phyloP scores from a whole-genome alignment of 2,113 vertebrate genomes.

The Taxidea taxus region DNA sequence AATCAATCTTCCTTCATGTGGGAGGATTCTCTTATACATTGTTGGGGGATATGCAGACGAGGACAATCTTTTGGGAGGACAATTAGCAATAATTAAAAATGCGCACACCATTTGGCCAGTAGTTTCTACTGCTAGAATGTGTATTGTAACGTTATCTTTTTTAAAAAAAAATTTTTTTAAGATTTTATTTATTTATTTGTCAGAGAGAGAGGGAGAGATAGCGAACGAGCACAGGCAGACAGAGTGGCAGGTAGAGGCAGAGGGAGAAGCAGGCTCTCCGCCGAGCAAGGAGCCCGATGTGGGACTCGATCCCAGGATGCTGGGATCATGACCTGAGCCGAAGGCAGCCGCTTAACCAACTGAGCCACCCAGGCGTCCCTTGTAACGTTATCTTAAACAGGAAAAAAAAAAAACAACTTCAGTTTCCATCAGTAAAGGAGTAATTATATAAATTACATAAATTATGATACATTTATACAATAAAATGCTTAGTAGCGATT shows the following conservation, averaged over 20 bases:
- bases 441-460: not conserved
- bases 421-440: not conserved
- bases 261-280: too few relatives aligned
- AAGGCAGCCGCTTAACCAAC: too few relatives aligned
- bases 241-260: too few relatives aligned
- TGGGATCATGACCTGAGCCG: too few relatives aligned
- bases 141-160: not conserved
- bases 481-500: not conserved
- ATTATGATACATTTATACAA: not conserved
- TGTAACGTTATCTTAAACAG: not conserved
- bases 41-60: not conserved
- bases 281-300: too few relatives aligned
- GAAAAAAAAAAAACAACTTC: not conserved
- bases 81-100: conserved; percentile 31
- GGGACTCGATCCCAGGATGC: too few relatives aligned
- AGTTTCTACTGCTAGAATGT: not conserved
- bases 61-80: not conserved
- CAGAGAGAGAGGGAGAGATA: too few relatives aligned
- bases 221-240: too few relatives aligned
- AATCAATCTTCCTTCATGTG: not conserved
- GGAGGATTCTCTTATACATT: not conserved
- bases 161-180: too few relatives aligned
- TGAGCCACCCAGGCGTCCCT: too few relatives aligned
- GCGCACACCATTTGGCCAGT: not conserved
- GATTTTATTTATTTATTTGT: too few relatives aligned